A percentile compares a stretch with the other conserved stretches of the same genome.
Evolutionary conservation across 2,888 invertebrate genomes (phyloP).

Genomic region (Junonia oenone): DNA sequence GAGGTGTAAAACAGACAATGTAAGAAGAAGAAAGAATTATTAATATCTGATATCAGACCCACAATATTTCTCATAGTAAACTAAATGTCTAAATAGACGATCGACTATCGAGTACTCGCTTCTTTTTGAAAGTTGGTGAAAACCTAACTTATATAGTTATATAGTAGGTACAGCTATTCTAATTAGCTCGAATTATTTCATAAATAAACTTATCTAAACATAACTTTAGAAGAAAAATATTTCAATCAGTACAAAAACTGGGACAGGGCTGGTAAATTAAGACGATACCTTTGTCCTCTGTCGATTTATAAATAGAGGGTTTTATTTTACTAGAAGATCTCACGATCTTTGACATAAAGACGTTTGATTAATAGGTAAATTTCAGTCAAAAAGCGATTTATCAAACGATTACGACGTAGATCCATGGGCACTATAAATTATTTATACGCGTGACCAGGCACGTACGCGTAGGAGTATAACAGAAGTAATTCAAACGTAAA

Average conservation of each 20-base stretch:
- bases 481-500: constrained; percentile 12
- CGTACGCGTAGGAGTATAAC: background rate
- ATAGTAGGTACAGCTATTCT: no score
- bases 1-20: no score
- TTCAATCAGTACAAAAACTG: background rate
- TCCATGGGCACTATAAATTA: background rate
- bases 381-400: background rate
- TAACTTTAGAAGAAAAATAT: background rate
- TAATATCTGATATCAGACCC: no score
- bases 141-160: no score
- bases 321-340: background rate
- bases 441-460: background rate
- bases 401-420: background rate
- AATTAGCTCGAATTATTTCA: no score
- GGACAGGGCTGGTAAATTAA: background rate
- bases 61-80: no score
- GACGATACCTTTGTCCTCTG: background rate
- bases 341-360: background rate
- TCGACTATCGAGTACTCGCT: no score
- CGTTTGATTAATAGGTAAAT: background rate
- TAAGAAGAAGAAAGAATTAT: no score
- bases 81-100: no score
- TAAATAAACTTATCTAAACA: background rate
- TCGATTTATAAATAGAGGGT: background rate
- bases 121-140: no score